phyloP scores from a whole-genome alignment of 2,797 vertebrate species.

The Lacerta bilineata region DNA sequence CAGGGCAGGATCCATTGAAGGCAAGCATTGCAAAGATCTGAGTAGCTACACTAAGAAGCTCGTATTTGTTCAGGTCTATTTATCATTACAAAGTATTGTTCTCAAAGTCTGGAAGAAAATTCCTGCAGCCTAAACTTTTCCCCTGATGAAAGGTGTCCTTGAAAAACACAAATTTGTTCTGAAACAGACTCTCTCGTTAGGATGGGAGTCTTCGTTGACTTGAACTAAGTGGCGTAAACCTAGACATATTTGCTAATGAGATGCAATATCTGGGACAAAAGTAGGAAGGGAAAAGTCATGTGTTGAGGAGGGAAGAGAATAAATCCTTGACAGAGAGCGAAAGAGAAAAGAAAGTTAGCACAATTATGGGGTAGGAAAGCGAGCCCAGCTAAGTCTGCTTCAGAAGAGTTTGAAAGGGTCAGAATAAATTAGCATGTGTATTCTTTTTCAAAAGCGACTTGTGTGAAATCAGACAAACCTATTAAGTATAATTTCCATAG shows the following conservation, averaged over 20 bases:
- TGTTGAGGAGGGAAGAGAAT: background rate
- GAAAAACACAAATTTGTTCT: conserved; percentile 1
- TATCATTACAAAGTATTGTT: background rate
- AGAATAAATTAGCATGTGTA: conserved; percentile 35
- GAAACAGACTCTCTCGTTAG: conserved; percentile 1
- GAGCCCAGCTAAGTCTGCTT: background rate
- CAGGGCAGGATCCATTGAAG: no score
- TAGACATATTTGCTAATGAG: conserved; percentile 35
- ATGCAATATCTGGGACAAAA: conserved; percentile 22
- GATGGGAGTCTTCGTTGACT: conserved; percentile 17
- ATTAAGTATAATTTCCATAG: conserved; percentile 16
- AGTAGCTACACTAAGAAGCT: background rate
- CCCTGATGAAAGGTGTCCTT: background rate
- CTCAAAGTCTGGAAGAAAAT: conserved; percentile 11
- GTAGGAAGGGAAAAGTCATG: background rate
- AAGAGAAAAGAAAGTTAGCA: conserved; percentile 14
- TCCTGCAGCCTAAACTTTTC: conserved; percentile 1
- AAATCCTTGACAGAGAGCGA: conserved; percentile 9
- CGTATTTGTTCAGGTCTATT: background rate
- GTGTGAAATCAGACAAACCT: conserved; percentile 2
- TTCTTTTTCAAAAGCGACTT: conserved; percentile 16
- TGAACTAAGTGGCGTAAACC: conserved; percentile 23
- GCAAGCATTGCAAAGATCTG: background rate
- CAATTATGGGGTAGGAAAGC: background rate
- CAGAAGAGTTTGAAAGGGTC: conserved; percentile 24